Conservation (phyloP, 2,888 invertebrate genomes). For the Plemyria rubiginata region DNA sequence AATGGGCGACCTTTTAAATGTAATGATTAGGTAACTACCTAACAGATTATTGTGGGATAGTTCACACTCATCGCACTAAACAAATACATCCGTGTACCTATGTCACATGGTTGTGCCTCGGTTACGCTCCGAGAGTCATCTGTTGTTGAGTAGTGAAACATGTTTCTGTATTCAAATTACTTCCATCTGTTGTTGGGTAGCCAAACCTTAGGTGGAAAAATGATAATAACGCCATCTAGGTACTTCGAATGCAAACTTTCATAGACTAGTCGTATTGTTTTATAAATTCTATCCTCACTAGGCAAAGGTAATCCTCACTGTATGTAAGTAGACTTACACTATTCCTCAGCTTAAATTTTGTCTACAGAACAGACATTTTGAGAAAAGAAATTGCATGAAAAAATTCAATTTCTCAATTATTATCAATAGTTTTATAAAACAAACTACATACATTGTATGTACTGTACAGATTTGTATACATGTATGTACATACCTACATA, state of each 20-base stretch:
- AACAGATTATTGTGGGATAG: conserved; percentile 13
- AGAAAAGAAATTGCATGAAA: too few relatives aligned
- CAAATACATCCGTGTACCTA: too few relatives aligned
- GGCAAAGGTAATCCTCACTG: too few relatives aligned
- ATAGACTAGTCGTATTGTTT: background rate
- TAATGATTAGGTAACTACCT: conserved; percentile 8
- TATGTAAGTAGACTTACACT: too few relatives aligned
- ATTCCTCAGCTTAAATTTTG: too few relatives aligned
- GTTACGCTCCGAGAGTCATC: conserved; percentile 8
- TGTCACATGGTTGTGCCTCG: background rate
- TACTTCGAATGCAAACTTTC: conserved; percentile 2
- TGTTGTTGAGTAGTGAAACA: conserved; percentile 13
- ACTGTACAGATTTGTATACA: too few relatives aligned
- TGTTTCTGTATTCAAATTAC: background rate
- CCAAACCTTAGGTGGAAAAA: background rate
- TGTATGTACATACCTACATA: background rate
- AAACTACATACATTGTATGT: too few relatives aligned
- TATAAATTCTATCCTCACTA: background rate
- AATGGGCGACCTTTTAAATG: conserved; percentile 1
- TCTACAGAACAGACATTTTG: too few relatives aligned
- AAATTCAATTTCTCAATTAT: too few relatives aligned
- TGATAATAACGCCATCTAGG: conserved; percentile 18
- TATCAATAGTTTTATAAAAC: too few relatives aligned
- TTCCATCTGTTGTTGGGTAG: conserved; percentile 13
- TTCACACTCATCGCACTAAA: conserved; percentile 20